Conservation (phyloP, 2,113 vertebrate genomes). For the Gadus macrocephalus region DNA sequence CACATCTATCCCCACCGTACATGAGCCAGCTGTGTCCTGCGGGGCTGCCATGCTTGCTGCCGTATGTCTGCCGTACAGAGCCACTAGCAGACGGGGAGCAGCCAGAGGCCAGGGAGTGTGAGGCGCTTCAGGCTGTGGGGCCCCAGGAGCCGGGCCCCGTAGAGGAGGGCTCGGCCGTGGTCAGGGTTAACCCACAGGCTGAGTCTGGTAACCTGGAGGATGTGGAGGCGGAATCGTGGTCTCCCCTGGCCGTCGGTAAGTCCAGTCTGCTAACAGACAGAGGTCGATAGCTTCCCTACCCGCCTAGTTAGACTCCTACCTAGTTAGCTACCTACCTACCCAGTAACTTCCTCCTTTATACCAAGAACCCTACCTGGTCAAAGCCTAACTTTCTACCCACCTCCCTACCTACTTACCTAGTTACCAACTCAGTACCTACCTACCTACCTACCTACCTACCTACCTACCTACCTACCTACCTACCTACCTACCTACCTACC, state of each 20-base stretch:
- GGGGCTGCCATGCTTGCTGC: slow-evolving; percentile 61
- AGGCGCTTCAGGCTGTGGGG: slow-evolving; percentile 49
- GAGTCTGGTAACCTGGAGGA: slow-evolving; percentile 36
- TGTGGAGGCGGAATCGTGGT: slow-evolving; percentile 53
- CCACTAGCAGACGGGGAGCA: slow-evolving; percentile 60
- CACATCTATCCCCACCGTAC: slow-evolving; percentile 44
- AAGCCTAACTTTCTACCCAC: no score
- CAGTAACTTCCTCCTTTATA: no score
- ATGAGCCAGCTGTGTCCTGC: slow-evolving; percentile 51
- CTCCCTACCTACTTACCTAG: no score
- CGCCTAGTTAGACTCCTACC: no score
- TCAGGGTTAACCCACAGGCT: slow-evolving; percentile 52
- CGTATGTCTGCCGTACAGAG: slow-evolving; percentile 76
- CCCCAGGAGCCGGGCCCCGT: slow-evolving; percentile 42
- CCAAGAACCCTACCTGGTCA: no score
- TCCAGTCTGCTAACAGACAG: slow-evolving; percentile 25
- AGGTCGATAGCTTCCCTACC: no score
- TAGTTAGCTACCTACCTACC: not conserved
- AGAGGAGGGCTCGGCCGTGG: slow-evolving; percentile 47
- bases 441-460: no score
- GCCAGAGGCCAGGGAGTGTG: slow-evolving; percentile 51
- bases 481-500: no score
- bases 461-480: no score
- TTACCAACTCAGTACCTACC: no score
- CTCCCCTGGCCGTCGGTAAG: slow-evolving; percentile 63